Base-by-base conservation (phyloP, 2,113 vertebrate species). In the Morone chrysops region DNA sequence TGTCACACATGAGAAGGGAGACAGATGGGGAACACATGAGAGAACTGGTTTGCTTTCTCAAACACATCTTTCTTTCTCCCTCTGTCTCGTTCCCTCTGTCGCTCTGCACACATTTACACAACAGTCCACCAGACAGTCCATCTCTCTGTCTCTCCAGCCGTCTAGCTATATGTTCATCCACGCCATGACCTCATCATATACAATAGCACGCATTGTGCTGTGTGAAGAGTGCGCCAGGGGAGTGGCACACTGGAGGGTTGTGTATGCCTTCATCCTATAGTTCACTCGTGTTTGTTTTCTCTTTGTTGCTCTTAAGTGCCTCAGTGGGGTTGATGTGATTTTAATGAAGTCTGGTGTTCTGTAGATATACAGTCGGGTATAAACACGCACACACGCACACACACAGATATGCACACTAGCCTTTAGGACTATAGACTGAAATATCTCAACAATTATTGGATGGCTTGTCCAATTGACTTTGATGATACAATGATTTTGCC, bases 61-160 rank as follows among this genome's bases (percentile, higher is more conserved):
- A 70, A 91, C 74, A 74, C 71, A 6, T 71, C 47, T 65, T 45
- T 89, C 74, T 86, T 48, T 81, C 57, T 84, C 25, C 54, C 5
- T n/a, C 22, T 17, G 53, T 47, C 38, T 41, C 22, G 4, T 45
- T 65, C 53, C 10, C 22, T 18, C 20, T 60, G 25, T 61, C 6
- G 1, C 75, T 88, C 83, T 43, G 76, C 82, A 88, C 83, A 90
- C 83, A 89, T 91, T 90, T 91, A 82, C 84, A 68, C 74, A 90
- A 63, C 13, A 17, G 65, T 12, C 59, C 75, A 40, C 3, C 62
- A 61, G 25, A 83, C 76, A 77, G 68, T 79, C 50, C 41, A 43
- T 85, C 63, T 74, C 50, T 82, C 50, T 70, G 14, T 77, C 41
- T 5, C 4, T 50, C 50, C 13, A 67, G 50, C 72, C 88, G 78